Conservation (phyloP, 2,888 invertebrate genomes). For the Macroteleia sp. region DNA sequence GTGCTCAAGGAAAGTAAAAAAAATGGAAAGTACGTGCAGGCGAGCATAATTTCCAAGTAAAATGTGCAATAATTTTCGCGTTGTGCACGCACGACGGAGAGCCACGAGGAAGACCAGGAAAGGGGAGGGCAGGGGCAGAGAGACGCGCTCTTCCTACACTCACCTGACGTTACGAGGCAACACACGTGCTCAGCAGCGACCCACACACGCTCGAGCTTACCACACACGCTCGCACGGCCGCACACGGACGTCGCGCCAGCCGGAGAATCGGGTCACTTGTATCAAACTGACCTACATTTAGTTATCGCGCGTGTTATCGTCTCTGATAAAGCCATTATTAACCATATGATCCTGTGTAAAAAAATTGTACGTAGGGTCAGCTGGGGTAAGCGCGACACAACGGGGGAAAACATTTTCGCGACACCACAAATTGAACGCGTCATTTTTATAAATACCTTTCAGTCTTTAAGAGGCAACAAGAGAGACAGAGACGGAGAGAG, state of each 20-base stretch:
- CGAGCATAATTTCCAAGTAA: conserved; percentile 27
- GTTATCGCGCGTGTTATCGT: conserved; percentile 80
- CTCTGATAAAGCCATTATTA: conserved; percentile 80
- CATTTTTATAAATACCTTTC: conserved; percentile 6
- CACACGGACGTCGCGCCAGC: conserved; percentile 41
- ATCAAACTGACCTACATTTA: conserved; percentile 83
- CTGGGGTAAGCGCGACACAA: conserved; percentile 24
- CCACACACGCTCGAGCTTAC: conserved; percentile 16
- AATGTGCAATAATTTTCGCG: conserved; percentile 31
- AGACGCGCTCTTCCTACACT: conserved; percentile 42
- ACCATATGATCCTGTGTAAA: conserved; percentile 73
- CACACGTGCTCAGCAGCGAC: conserved; percentile 33
- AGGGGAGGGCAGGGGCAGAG: conserved; percentile 21
- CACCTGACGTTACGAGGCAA: conserved; percentile 32
- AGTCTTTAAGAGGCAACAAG: too few species aligned
- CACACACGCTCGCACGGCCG: conserved; percentile 10
- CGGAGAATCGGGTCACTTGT: conserved; percentile 81
- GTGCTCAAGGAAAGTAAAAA: conserved; percentile 32
- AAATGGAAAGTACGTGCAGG: conserved; percentile 30
- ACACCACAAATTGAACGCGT: conserved; percentile 1
- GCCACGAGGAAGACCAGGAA: conserved; percentile 16
- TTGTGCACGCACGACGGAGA: conserved; percentile 27
- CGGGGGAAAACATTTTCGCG: background rate
- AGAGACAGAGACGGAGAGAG: too few species aligned
- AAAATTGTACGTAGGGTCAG: conserved; percentile 46